Base-by-base conservation (phyloP, 2,888 invertebrate species). In the Aphidius colemani region DNA sequence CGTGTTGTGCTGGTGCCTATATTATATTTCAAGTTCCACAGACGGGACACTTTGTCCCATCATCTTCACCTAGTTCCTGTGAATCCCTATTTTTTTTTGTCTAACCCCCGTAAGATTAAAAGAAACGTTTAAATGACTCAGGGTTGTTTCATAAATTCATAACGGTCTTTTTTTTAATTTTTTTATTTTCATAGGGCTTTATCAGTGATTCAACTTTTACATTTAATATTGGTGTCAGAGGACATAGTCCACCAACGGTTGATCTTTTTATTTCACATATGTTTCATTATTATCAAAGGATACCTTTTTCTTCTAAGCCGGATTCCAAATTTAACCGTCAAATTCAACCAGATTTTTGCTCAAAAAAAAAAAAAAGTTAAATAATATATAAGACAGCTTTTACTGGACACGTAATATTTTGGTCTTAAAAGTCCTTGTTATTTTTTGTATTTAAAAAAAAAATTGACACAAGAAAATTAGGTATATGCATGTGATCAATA, bases 41-140 rank as follows among this genome's bases (percentile, higher is more conserved):
- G 70, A 68, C 75, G 79, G 80, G 80, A 80, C 80, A 69, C 69
- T 77, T 75, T 72, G 78, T 75, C 77, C 80, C 73, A 72, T 55
- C 66, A 30, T 57, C 39, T 10, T 53, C 39, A n/a, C 39, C 48
- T 30, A 30, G 30, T 30, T 30, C 30, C 30, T 30, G 30, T 30
- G 30, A 30, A 30, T 30, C 30, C 30, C 30, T 30, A 30, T 30
- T 30, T 41, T 56, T 65, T 66, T 68, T 76, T 77, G 75, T 77
- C 73, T 75, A 72, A 64, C 30, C 50, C 18, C 39, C 43, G 61
- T 30, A 30, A 73, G 76, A 76, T 77, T 76, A 75, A 67, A 67
- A 64, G 48, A 11, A 58, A 50, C 66, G 61, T 71, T 68, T 66
- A 67, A 74, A 71, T 72, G 68, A 71, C 70, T 70, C 68, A 62